Conservation (phyloP, 2,888 invertebrate species). For the Helleia helle region DNA sequence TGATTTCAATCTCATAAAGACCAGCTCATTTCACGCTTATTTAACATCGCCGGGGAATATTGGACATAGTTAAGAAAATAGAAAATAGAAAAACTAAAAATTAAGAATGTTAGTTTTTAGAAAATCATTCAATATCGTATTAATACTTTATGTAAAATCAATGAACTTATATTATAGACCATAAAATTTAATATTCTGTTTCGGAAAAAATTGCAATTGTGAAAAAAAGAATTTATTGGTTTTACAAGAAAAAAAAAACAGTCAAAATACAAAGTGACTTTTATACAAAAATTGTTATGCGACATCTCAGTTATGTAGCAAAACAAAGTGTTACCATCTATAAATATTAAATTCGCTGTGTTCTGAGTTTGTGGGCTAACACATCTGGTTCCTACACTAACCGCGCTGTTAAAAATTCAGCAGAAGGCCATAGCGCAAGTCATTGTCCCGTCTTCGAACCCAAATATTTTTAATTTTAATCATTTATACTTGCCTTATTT, state of each 20-base stretch:
- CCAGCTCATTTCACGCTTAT: constrained; percentile 42
- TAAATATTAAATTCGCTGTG: constrained; percentile 67
- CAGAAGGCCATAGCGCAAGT: constrained; percentile 36
- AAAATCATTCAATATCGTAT: no score
- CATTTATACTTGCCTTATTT: constrained; percentile 10
- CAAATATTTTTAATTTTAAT: constrained; percentile 18
- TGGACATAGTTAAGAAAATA: no score
- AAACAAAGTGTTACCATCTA: constrained; percentile 51
- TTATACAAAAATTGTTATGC: constrained; percentile 15
- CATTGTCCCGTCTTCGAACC: constrained; percentile 36
- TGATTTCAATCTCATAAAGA: constrained; percentile 39
- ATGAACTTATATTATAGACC: no score
- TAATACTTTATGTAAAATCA: no score
- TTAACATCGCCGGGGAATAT: constrained; percentile 14
- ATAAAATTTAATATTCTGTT: no score
- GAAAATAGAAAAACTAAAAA: no score
- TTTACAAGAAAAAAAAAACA: background rate
- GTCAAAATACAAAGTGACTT: background rate
- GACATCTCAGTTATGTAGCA: constrained; percentile 42
- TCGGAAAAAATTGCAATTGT: no score
- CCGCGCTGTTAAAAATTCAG: constrained; percentile 62
- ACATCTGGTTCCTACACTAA: constrained; percentile 58
- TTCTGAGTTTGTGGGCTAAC: constrained; percentile 48
- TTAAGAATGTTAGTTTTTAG: no score
- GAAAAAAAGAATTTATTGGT: no score